Evolutionary conservation across 1,140 invertebrate species (phyloP).

Genomic region (Vanessa tameamea): DNA sequence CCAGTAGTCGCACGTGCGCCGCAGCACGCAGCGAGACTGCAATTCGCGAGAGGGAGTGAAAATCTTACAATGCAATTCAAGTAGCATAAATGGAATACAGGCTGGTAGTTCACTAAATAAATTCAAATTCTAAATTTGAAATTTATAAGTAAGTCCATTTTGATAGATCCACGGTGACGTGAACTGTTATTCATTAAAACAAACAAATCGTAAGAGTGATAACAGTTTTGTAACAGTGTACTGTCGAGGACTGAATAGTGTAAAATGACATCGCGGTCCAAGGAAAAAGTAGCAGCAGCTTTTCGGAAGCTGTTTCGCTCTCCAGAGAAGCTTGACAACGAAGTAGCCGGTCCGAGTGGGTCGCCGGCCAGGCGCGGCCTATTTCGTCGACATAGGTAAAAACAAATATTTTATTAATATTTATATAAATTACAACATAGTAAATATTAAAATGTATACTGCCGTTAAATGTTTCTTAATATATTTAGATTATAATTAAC

Average conservation of each 20-base stretch:
- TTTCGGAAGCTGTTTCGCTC: conserved; percentile 88
- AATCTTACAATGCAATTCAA: conserved; percentile 46
- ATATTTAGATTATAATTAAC: not conserved
- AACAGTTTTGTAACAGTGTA: conserved; percentile 22
- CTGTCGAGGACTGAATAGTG: conserved; percentile 37
- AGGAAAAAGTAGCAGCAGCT: conserved; percentile 86
- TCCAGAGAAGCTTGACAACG: conserved; percentile 84
- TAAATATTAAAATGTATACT: not conserved
- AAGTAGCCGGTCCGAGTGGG: conserved; percentile 81
- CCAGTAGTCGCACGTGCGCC: conserved; percentile 63
- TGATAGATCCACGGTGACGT: conserved; percentile 47
- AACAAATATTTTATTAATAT: not conserved
- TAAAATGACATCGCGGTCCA: conserved; percentile 87
- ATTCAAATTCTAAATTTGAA: conserved; percentile 56
- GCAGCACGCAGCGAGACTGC: conserved; percentile 53
- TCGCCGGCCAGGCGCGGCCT: conserved; percentile 84
- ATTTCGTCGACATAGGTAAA: conserved; percentile 75
- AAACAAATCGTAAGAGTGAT: conserved; percentile 21
- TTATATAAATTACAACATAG: not conserved
- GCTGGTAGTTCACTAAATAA: conserved; percentile 29
- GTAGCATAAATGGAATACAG: conserved; percentile 39
- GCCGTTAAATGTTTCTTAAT: too few relatives aligned
- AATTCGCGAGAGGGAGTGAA: conserved; percentile 8
- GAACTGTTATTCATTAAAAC: conserved; percentile 33
- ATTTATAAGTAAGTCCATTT: conserved; percentile 36